Conservation (phyloP, 2,113 vertebrate genomes). For the Zingel zingel region DNA sequence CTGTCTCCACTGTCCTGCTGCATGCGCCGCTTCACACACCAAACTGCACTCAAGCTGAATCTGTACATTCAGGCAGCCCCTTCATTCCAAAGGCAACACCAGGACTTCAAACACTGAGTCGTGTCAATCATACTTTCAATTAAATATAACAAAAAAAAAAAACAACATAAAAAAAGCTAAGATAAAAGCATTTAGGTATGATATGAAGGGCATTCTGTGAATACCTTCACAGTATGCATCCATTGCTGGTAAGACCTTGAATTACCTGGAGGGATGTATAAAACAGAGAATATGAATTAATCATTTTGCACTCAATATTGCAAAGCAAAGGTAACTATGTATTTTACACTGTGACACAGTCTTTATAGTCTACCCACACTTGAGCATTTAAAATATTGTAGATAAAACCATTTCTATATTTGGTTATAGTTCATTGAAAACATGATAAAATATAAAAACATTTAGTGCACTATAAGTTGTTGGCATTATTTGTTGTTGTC, state of each 20-base stretch:
- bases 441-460: neutral
- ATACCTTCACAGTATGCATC: slow-evolving; percentile 96
- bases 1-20: slow-evolving; percentile 80
- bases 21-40: slow-evolving; percentile 76
- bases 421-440: neutral
- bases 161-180: neutral
- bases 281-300: slow-evolving; percentile 55
- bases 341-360: slow-evolving; percentile 16
- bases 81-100: slow-evolving; percentile 56
- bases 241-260: slow-evolving; percentile 94
- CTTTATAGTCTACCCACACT: neutral
- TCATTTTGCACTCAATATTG: slow-evolving; percentile 28
- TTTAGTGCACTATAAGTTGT: neutral
- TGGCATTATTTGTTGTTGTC: neutral
- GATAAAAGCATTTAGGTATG: slow-evolving; percentile 46
- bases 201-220: slow-evolving; percentile 11
- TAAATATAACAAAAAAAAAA: slow-evolving; percentile 47
- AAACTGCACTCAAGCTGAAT: slow-evolving; percentile 49
- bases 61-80: slow-evolving; percentile 56
- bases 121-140: slow-evolving; percentile 76
- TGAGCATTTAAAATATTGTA: neutral
- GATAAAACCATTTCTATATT: neutral
- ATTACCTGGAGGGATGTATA: slow-evolving; percentile 86
- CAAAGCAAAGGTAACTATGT: slow-evolving; percentile 4
- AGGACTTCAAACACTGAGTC: slow-evolving; percentile 68